A percentile compares a stretch with the other conserved stretches of the same genome.
phyloP scores from a whole-genome alignment of 2,797 vertebrate species.

The Nasua narica region DNA sequence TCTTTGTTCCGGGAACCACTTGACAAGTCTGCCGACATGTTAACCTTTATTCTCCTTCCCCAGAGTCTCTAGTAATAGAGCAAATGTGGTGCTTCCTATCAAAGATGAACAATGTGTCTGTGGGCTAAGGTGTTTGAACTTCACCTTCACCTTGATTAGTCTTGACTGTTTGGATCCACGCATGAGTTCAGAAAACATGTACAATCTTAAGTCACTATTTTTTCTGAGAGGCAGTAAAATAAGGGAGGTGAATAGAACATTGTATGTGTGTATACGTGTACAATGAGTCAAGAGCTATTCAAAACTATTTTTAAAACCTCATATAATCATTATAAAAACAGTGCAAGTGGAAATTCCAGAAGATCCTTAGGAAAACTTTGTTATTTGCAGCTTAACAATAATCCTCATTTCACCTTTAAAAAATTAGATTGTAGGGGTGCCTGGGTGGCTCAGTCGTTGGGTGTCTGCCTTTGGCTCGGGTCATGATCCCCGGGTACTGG shows the following conservation, averaged over 20 bases:
- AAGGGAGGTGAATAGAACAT: not conserved
- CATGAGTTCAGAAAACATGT: not conserved
- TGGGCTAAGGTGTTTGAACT: not conserved
- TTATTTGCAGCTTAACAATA: not conserved
- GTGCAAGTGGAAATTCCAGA: not conserved
- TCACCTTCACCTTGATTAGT: conserved; percentile 24
- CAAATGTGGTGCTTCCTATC: not conserved
- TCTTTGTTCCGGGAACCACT: conserved; percentile 6
- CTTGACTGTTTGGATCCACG: not conserved
- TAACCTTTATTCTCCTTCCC: conserved; percentile 59
- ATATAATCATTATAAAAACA: not conserved
- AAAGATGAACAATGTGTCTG: not conserved
- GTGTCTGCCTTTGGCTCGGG: too few species aligned
- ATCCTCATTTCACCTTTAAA: not conserved
- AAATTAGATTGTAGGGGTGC: not conserved
- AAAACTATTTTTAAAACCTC: not conserved
- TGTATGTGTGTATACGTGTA: not conserved
- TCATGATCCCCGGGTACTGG: too few species aligned
- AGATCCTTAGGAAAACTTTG: not conserved
- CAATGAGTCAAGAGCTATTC: not conserved
- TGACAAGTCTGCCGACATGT: conserved; percentile 12
- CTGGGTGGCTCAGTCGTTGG: too few species aligned
- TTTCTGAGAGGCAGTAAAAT: not conserved
- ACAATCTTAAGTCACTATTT: not conserved
- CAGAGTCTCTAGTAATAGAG: not conserved